Percentiles rank a stretch among this genome's conserved stretches.
phyloP scores from a whole-genome alignment of 2,113 vertebrate species.

The Machaerirhynchus nigripectus region DNA sequence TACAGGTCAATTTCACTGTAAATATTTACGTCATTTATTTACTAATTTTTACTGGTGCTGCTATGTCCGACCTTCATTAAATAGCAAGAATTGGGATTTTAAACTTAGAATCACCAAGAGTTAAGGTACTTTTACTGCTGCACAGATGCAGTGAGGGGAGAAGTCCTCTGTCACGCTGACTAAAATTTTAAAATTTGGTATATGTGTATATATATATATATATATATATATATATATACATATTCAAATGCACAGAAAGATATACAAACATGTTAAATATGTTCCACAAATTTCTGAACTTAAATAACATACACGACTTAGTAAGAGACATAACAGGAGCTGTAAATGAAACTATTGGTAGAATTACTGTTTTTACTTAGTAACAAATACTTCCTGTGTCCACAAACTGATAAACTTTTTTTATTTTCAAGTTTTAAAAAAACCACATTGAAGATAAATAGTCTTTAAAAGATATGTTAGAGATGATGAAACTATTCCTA shows the following conservation, averaged over 20 bases:
- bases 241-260: background rate
- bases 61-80: background rate
- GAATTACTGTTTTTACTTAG: background rate
- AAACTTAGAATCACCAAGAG: background rate
- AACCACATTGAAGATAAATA: background rate
- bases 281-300: background rate
- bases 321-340: background rate
- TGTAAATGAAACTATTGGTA: background rate
- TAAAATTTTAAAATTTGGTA: background rate
- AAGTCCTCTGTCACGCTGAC: background rate
- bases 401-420: background rate
- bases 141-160: background rate
- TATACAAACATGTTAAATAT: background rate
- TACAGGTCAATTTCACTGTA: background rate
- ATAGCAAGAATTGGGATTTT: background rate
- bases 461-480: background rate
- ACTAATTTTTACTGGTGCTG: background rate
- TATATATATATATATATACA: too few species aligned
- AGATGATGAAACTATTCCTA: background rate
- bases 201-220: too few species aligned
- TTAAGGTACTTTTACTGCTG: background rate
- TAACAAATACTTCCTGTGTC: background rate
- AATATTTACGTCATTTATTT: background rate
- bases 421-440: background rate
- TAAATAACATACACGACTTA: background rate